These are phyloP conservation scores for Pollenia angustigena DNA, from an alignment of 2,888 invertebrate genomes.

Conservation along the genomic window DNA sequence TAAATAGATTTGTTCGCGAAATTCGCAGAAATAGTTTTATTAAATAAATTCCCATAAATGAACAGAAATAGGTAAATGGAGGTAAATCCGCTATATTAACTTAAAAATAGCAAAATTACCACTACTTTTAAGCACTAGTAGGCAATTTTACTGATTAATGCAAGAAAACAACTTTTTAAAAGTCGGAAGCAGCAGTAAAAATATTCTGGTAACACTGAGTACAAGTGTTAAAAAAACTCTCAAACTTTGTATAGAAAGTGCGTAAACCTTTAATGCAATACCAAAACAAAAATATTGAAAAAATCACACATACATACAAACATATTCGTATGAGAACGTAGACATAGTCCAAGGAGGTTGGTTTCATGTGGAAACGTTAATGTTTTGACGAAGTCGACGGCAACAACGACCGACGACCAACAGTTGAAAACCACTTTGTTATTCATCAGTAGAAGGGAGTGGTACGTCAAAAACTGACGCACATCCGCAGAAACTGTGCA, in stretches of 20 bases:
- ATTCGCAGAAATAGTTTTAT: no score
- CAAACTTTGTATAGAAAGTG: slow-evolving; percentile 41
- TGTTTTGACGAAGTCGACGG: slow-evolving; percentile 72
- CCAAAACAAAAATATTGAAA: slow-evolving; percentile 48
- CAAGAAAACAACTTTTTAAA: no score
- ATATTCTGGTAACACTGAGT: background rate
- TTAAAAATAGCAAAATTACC: no score
- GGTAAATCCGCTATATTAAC: no score
- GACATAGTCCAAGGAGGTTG: slow-evolving; percentile 31
- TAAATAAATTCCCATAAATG: no score
- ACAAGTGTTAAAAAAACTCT: slow-evolving; percentile 45
- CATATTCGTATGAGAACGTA: slow-evolving; percentile 26
- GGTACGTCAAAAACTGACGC: slow-evolving; percentile 85
- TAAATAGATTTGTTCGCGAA: no score
- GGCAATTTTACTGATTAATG: no score
- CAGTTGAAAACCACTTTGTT: slow-evolving; percentile 73
- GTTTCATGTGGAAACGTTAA: slow-evolving; percentile 50
- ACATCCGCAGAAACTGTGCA: slow-evolving; percentile 83
- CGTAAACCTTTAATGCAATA: slow-evolving; percentile 57
- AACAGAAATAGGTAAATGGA: no score
- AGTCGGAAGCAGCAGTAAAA: no score
- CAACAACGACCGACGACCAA: slow-evolving; percentile 73
- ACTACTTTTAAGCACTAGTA: no score
- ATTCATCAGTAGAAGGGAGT: slow-evolving; percentile 84
- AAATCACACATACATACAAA: slow-evolving; percentile 18